Percentiles rank a stretch among this genome's conserved stretches.
These are phyloP conservation scores for Apamea crenata DNA, from an alignment of 2,888 invertebrate species.

Conservation along the genomic window DNA sequence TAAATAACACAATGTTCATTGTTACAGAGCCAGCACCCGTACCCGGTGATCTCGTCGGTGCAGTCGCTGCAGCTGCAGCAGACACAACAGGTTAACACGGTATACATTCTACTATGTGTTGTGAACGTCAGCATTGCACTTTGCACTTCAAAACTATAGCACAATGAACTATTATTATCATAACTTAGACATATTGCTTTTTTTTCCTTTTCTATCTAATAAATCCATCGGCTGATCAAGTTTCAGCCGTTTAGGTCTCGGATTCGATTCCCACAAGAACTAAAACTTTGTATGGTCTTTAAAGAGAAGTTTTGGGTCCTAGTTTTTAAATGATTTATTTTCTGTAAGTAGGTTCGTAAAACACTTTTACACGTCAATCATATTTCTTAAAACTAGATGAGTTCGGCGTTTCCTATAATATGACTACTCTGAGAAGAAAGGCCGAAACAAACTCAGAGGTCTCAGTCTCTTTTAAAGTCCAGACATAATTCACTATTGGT, in stretches of 20 bases:
- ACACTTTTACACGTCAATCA: too few relatives aligned
- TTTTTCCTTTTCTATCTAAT: too few relatives aligned
- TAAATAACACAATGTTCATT: neutral
- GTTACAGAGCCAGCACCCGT: slow-evolving; percentile 81
- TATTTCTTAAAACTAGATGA: too few relatives aligned
- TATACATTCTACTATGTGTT: slow-evolving; percentile 60
- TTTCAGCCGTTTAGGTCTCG: too few relatives aligned
- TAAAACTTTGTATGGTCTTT: neutral
- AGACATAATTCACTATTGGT: neutral
- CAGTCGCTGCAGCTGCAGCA: slow-evolving; percentile 87
- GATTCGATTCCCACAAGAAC: neutral
- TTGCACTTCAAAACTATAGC: neutral
- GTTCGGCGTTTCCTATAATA: too few relatives aligned
- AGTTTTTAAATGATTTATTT: neutral
- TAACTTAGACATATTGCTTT: neutral
- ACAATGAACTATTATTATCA: neutral
- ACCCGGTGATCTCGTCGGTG: slow-evolving; percentile 87
- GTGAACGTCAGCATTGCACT: neutral
- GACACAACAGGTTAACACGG: slow-evolving; percentile 85
- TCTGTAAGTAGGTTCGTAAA: too few relatives aligned
- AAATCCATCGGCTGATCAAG: neutral
- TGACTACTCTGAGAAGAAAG: too few relatives aligned
- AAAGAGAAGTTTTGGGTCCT: neutral
- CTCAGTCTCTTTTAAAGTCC: too few relatives aligned
- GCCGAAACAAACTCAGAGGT: too few relatives aligned